Evolutionary conservation across 2,113 vertebrate genomes (phyloP).

Genomic region (Proteles cristata): DNA sequence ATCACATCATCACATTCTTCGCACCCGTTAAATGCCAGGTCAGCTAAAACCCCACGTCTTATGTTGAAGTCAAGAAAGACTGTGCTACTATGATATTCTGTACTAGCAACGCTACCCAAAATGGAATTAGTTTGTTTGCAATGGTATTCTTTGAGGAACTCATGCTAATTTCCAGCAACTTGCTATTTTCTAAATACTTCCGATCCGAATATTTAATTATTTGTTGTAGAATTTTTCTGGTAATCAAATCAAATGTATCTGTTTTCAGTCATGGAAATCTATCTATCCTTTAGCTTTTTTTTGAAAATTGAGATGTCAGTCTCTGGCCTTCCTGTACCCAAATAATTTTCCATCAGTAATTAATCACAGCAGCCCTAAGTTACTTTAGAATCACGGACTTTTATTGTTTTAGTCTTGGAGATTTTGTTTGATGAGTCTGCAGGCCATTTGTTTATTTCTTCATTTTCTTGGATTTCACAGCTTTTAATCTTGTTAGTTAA

Average conservation of each 20-base stretch:
- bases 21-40: background rate
- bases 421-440: background rate
- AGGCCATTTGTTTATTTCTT: background rate
- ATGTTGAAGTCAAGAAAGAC: background rate
- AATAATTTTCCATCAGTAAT: conserved; percentile 35
- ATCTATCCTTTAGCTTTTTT: background rate
- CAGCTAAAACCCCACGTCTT: background rate
- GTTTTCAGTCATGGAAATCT: background rate
- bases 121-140: background rate
- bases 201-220: background rate
- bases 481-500: conserved; percentile 53
- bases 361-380: background rate
- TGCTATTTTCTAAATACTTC: background rate
- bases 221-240: background rate
- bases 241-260: background rate
- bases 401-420: conserved; percentile 36
- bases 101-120: background rate
- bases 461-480: background rate
- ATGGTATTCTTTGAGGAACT: conserved; percentile 14
- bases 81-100: background rate
- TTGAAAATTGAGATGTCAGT: conserved; percentile 16
- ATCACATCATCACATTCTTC: background rate
- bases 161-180: background rate
- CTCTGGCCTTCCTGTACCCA: background rate
- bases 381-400: conserved; percentile 10